Base-by-base conservation (phyloP, 2,113 vertebrate genomes). In the Phrynocephalus versicolor region DNA sequence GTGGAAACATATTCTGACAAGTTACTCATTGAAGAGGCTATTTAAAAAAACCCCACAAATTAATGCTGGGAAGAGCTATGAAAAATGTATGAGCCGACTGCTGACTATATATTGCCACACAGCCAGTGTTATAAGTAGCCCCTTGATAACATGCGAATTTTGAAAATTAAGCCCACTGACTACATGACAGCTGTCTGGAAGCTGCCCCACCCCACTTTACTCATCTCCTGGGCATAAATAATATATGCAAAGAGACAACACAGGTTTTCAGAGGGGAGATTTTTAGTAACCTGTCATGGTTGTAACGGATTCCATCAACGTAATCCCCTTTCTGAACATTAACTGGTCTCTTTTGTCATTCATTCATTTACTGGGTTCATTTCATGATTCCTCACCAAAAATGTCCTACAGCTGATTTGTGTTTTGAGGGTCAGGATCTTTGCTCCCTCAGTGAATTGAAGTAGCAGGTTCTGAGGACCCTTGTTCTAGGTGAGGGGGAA, bases 61-160 rank as follows among this genome's bases (percentile, higher is more conserved):
- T 55, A 86, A 70, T 0, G 0, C 81, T 78, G 86, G 78, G 45
- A 89, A 76, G 4, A 1, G 79, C 77, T 15, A 73, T 90, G 87
- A 89, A 92, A 85, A 90, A 87, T 91, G 84, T 39, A 89, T 76
- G 86, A 90, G 90, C 84, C 89, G 91, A n/a, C n/a, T 7, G n/a
- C 16, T 73, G 90, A 83, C 76, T 37, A 62, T 85, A 16, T 74
- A 51, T 27, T 0, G 1, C 76, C 13, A 82, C 81, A 79, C 77
- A 83, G 86, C 67, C 6, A 76, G 89, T 77, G 77, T 27, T 71
- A 84, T 75, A 75, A 30, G 81, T 4, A 0, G 45, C 12, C 86
- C 80, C 1, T 0, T 12, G 60, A 19, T 65, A 25, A 16, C 57
- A 1, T 12, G 69, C 1, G 0, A 86, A 89, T 65, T 55, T 75